Conservation (phyloP, 2,113 vertebrate genomes). For the Picathartes gymnocephalus region DNA sequence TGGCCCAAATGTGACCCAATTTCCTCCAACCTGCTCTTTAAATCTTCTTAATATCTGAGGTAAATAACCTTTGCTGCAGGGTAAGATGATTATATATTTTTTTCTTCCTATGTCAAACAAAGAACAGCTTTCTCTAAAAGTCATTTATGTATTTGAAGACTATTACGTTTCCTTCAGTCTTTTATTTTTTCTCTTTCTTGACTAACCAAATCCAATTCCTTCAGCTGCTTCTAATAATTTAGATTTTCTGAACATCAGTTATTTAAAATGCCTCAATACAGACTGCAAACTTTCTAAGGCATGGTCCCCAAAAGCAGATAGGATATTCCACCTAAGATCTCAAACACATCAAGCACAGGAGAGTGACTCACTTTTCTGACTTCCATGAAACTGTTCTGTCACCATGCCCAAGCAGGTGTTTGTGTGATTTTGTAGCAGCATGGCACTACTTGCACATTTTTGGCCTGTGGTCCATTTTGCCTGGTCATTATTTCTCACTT, state of each 20-base stretch:
- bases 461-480: background rate
- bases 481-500: background rate
- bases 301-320: background rate
- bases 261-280: background rate
- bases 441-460: rapidly evolving
- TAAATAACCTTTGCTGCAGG: background rate
- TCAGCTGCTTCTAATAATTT: background rate
- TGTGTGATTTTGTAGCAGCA: background rate
- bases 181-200: background rate
- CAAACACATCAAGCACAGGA: background rate
- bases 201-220: background rate
- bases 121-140: background rate
- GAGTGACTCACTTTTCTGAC: background rate
- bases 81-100: background rate
- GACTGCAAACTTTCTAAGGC: background rate
- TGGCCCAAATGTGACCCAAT: background rate
- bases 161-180: background rate
- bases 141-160: background rate
- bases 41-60: background rate
- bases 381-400: background rate
- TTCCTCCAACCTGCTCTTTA: background rate
- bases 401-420: background rate
- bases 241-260: background rate
- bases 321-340: background rate
- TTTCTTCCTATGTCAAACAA: background rate